Conservation (phyloP, 2,113 vertebrate genomes). For the Montifringilla adamsi region DNA sequence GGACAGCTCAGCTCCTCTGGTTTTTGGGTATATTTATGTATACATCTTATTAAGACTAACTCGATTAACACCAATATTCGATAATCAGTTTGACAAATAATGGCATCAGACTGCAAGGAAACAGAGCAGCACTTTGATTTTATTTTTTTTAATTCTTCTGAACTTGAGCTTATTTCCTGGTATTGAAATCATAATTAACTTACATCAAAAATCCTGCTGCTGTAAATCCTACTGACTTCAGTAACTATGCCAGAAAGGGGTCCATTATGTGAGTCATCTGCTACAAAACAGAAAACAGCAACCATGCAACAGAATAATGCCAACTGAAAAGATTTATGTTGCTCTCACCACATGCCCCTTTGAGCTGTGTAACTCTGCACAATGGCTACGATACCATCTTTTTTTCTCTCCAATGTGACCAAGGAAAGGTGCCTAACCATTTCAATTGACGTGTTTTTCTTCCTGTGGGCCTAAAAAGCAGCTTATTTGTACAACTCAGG, state of each 20-base stretch:
- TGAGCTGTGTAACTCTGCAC: background rate
- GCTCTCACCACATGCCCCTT: background rate
- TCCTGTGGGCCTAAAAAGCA: background rate
- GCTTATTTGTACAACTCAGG: background rate
- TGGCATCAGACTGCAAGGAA: background rate
- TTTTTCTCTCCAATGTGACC: background rate
- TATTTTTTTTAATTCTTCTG: background rate
- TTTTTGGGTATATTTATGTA: background rate
- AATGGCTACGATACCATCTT: background rate
- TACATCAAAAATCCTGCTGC: background rate
- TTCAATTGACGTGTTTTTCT: background rate
- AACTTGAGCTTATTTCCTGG: slow-evolving; percentile 35
- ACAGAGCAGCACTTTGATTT: background rate
- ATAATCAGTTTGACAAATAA: background rate
- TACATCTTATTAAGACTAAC: background rate
- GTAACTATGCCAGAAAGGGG: background rate
- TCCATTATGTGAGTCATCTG: background rate
- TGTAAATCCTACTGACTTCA: background rate
- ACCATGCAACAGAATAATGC: background rate
- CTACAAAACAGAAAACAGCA: slow-evolving; percentile 14
- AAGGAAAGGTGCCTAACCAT: background rate
- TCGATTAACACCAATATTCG: background rate
- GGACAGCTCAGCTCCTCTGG: background rate
- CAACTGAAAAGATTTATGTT: background rate
- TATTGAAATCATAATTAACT: slow-evolving; percentile 47